Conservation (phyloP, 1,140 invertebrate species). For the Drosophila chauvacae region DNA sequence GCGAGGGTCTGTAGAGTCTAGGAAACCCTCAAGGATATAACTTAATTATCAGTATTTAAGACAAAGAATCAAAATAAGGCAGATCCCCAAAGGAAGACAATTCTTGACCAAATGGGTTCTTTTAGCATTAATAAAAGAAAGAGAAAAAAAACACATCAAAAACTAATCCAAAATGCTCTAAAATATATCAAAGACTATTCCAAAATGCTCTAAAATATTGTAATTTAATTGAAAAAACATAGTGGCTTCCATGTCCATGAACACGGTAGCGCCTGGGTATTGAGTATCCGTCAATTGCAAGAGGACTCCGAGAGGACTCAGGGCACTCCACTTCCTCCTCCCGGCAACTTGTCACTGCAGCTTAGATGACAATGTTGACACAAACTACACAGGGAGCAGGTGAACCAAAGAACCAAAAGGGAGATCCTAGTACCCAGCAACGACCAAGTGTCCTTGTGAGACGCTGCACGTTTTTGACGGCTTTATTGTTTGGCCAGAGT, state of each 20-base stretch:
- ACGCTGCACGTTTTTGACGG: constrained; percentile 71
- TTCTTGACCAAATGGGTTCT: background rate
- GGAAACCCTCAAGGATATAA: background rate
- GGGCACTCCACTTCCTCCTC: background rate
- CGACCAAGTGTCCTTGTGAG: constrained; percentile 45
- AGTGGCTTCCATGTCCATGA: background rate
- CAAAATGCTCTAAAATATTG: background rate
- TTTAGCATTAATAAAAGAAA: background rate
- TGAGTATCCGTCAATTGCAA: constrained; percentile 4
- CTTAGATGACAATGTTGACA: constrained; percentile 49
- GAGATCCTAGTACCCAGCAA: background rate
- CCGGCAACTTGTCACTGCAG: constrained; percentile 40
- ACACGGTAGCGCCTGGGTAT: background rate
- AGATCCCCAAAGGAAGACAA: background rate
- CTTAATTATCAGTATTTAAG: background rate
- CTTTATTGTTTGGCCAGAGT: constrained; percentile 68
- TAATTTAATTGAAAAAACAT: constrained; percentile 4
- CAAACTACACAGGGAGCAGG: constrained; percentile 17
- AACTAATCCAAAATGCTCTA: background rate
- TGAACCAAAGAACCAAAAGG: constrained; percentile 7
- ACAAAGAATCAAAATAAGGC: background rate
- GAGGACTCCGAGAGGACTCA: background rate
- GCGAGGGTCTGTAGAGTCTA: background rate
- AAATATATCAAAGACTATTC: background rate
- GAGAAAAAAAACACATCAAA: background rate